phyloP scores from a whole-genome alignment of 2,113 vertebrate genomes.

The Phalacrocorax brasilianus region DNA sequence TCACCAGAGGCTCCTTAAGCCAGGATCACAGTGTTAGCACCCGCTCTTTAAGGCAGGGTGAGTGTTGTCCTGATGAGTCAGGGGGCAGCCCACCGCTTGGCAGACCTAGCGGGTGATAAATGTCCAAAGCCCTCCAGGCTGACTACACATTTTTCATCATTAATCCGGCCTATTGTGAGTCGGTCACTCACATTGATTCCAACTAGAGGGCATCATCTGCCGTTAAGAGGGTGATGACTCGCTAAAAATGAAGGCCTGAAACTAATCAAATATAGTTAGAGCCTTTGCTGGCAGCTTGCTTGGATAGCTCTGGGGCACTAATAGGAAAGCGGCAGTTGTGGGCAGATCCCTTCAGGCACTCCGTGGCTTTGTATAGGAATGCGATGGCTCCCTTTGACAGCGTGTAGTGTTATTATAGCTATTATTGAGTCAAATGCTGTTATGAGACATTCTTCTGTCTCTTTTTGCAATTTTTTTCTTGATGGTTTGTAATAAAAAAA shows the following conservation, averaged over 20 bases:
- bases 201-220: constrained; percentile 87
- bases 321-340: constrained; percentile 19
- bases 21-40: not conserved
- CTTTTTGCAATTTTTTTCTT: not conserved
- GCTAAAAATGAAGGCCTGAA: constrained; percentile 80
- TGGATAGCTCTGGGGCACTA: constrained; percentile 33
- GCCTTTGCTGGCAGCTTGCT: constrained; percentile 56
- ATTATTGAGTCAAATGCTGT: not conserved
- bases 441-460: not conserved
- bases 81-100: constrained; percentile 76
- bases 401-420: not conserved
- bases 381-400: not conserved
- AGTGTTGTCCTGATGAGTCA: constrained; percentile 72
- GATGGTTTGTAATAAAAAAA: not conserved
- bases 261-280: constrained; percentile 77
- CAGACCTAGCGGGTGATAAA: constrained; percentile 88
- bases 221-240: constrained; percentile 80
- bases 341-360: constrained; percentile 24
- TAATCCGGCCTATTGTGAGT: constrained; percentile 93
- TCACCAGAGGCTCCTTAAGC: not conserved
- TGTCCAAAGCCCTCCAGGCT: constrained; percentile 82
- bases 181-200: constrained; percentile 89
- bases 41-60: constrained; percentile 54
- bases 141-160: constrained; percentile 99
- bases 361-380: constrained; percentile 60